Evolutionary conservation across 2,888 invertebrate species (phyloP).

Genomic region (Neocrepidodera transversa): DNA sequence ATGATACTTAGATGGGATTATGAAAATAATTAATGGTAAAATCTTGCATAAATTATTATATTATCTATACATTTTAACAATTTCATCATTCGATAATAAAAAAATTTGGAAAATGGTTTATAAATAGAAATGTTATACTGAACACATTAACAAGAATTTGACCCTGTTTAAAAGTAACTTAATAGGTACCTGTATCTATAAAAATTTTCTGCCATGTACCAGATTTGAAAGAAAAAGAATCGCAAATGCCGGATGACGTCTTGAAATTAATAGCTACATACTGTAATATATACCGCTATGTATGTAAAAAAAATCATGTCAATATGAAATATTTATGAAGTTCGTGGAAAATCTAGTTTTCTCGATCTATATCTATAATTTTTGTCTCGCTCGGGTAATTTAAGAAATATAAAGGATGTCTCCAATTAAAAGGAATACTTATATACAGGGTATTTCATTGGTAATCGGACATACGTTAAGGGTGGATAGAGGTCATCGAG

Average conservation of each 20-base stretch:
- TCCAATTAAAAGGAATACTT: neutral
- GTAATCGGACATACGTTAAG: too few species aligned
- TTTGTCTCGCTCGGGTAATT: neutral
- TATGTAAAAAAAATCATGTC: neutral
- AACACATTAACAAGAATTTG: too few species aligned
- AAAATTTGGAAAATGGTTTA: too few species aligned
- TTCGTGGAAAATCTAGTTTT: conserved; percentile 10
- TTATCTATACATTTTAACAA: too few species aligned
- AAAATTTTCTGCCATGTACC: neutral
- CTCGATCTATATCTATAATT: neutral
- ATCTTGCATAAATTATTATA: too few species aligned
- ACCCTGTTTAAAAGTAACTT: too few species aligned
- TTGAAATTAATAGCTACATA: conserved; percentile 3
- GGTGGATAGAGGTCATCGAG: too few species aligned
- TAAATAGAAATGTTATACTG: too few species aligned
- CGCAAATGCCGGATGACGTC: neutral
- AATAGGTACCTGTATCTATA: too few species aligned
- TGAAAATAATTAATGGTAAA: too few species aligned
- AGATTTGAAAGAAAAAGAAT: neutral
- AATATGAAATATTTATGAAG: conserved; percentile 9
- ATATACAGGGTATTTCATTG: neutral
- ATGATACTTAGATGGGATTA: too few species aligned
- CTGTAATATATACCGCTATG: neutral
- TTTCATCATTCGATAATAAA: too few species aligned
- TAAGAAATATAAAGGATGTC: neutral